These are phyloP conservation scores for Agrypnia vestita DNA, from an alignment of 1,140 invertebrate genomes.

Conservation along the genomic window DNA sequence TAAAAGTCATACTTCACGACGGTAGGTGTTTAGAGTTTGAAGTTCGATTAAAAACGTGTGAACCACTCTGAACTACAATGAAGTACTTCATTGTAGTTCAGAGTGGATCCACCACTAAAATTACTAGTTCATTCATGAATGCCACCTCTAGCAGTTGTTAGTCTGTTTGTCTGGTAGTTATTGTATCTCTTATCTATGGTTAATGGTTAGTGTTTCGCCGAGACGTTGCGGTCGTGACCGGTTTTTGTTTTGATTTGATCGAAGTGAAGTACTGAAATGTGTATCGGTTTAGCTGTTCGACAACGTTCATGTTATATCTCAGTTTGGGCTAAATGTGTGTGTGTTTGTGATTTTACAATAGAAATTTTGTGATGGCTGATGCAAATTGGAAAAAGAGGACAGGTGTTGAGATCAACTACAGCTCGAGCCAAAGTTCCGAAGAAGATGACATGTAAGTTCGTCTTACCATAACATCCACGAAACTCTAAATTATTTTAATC, in stretches of 20 bases:
- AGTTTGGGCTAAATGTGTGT: neutral
- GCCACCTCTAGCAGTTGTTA: neutral
- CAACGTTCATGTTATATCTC: slow-evolving; percentile 1
- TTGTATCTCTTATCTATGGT: neutral
- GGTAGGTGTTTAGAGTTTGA: no score
- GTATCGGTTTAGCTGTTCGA: neutral
- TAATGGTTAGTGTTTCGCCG: neutral
- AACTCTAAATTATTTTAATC: neutral
- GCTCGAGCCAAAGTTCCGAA: slow-evolving; percentile 53
- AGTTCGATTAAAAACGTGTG: no score
- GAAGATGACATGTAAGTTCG: slow-evolving; percentile 53
- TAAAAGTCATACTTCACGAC: no score
- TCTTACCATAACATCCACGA: neutral
- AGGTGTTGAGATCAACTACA: slow-evolving; percentile 47
- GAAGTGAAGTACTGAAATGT: neutral
- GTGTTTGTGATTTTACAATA: neutral
- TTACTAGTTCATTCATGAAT: neutral
- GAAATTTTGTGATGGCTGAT: slow-evolving; percentile 44
- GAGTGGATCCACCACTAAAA: no score
- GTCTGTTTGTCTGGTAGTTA: neutral
- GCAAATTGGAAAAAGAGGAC: slow-evolving; percentile 49
- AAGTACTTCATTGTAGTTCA: no score
- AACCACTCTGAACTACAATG: no score
- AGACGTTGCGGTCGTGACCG: neutral
- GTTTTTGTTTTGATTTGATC: slow-evolving; percentile 11